Evolutionary conservation across 2,113 vertebrate genomes (phyloP).

Genomic region (Cettia cetti): DNA sequence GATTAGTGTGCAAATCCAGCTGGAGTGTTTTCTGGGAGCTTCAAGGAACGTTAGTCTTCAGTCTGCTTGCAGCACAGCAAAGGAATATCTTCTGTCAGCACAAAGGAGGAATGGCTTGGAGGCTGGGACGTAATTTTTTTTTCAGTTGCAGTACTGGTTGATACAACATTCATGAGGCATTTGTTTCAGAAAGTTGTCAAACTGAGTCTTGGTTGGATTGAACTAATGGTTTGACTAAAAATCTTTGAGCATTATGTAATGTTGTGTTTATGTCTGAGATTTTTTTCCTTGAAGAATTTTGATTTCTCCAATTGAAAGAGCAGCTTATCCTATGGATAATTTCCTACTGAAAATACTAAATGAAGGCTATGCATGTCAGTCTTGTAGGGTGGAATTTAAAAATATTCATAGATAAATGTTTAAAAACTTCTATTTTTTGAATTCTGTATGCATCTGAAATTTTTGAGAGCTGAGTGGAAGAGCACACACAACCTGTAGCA

Average conservation of each 20-base stretch:
- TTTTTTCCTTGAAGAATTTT: neutral
- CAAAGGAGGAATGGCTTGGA: neutral
- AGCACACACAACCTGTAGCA: neutral
- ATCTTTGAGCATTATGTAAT: neutral
- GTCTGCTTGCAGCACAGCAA: neutral
- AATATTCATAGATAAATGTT: neutral
- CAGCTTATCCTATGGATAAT: neutral
- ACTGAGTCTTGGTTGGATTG: neutral
- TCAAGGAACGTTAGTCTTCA: neutral
- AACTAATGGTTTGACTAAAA: neutral
- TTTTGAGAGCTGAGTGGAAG: neutral
- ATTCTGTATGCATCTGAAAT: neutral
- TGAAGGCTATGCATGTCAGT: neutral
- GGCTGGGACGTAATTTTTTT: neutral
- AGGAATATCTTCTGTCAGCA: neutral
- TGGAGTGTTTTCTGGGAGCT: neutral
- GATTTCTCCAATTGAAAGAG: neutral
- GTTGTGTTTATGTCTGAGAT: neutral
- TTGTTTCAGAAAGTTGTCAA: neutral
- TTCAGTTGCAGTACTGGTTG: neutral
- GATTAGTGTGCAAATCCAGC: neutral
- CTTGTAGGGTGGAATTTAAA: neutral
- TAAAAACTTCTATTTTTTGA: neutral
- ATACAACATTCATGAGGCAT: neutral
- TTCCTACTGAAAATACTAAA: neutral